phyloP scores from a whole-genome alignment of 2,888 invertebrate species.

The Acrobasis repandana region DNA sequence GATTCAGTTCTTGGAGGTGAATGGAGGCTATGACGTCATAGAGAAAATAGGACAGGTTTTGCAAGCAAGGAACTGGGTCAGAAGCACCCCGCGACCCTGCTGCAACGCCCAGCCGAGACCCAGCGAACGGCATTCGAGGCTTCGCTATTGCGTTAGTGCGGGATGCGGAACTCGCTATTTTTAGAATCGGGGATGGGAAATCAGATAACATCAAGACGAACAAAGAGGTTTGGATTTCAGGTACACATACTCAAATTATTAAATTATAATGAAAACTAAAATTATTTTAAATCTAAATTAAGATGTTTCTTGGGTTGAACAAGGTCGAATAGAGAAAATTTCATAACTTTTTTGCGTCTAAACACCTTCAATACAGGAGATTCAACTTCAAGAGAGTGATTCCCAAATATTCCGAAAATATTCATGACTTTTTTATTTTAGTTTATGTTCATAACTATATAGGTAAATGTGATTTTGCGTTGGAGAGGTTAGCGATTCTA shows the following conservation, averaged over 20 bases:
- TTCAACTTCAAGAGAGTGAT: too few relatives aligned
- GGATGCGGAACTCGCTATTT: constrained; percentile 43
- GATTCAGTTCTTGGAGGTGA: constrained; percentile 74
- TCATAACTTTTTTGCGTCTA: too few relatives aligned
- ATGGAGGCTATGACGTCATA: constrained; percentile 77
- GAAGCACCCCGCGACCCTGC: constrained; percentile 47
- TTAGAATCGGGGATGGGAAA: constrained; percentile 44
- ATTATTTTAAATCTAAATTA: too few relatives aligned
- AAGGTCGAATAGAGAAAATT: too few relatives aligned
- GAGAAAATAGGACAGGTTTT: constrained; percentile 71
- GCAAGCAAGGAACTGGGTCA: constrained; percentile 70
- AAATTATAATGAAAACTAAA: not conserved
- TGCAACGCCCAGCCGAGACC: constrained; percentile 39
- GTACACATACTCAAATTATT: not conserved
- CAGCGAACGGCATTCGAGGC: constrained; percentile 34
- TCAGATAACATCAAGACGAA: constrained; percentile 38
- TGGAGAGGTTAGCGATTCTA: too few relatives aligned
- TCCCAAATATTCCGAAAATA: too few relatives aligned
- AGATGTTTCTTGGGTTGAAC: too few relatives aligned
- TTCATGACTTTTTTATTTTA: too few relatives aligned
- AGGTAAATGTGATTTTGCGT: too few relatives aligned
- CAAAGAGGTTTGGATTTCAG: constrained; percentile 25
- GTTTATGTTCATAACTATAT: too few relatives aligned
- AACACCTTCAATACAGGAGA: too few relatives aligned
- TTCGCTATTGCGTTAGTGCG: constrained; percentile 41